These are phyloP conservation scores for Gibbula magus DNA, from an alignment of 2,888 invertebrate genomes.

Conservation along the genomic window DNA sequence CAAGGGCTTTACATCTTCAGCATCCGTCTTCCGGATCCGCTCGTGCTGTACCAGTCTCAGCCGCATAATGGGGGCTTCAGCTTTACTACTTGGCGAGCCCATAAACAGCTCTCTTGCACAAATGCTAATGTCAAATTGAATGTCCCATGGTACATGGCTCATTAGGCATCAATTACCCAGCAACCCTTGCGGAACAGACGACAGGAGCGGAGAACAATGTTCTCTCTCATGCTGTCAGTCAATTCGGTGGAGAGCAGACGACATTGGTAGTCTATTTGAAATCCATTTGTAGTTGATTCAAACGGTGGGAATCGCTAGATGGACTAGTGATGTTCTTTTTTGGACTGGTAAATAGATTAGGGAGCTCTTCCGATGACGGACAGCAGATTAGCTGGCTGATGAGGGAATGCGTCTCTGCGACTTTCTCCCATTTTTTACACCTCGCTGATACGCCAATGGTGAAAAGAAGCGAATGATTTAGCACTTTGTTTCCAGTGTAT, in stretches of 20 bases:
- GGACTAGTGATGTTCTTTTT: neutral
- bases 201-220: slow-evolving; percentile 24
- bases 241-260: slow-evolving; percentile 15
- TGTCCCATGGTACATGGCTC: slow-evolving; percentile 30
- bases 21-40: slow-evolving; percentile 10
- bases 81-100: slow-evolving; percentile 20
- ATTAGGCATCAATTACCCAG: slow-evolving; percentile 28
- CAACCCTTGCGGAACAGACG: slow-evolving; percentile 19
- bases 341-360: slow-evolving; percentile 10
- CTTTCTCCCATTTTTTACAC: neutral
- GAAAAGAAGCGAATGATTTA: neutral
- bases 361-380: neutral
- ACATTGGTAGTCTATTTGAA: slow-evolving; percentile 23
- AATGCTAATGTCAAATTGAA: slow-evolving; percentile 36
- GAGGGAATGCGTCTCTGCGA: neutral
- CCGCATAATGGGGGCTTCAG: slow-evolving; percentile 15
- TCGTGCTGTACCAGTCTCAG: neutral
- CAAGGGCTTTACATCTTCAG: neutral
- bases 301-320: neutral
- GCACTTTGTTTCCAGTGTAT: neutral
- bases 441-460: neutral
- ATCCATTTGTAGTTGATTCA: slow-evolving; percentile 21
- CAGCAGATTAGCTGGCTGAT: neutral
- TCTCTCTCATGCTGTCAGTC: slow-evolving; percentile 18
- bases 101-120: slow-evolving; percentile 25